Evolutionary conservation across 2,797 vertebrate genomes (phyloP).

Genomic region (Mormyrops boulengeri): DNA sequence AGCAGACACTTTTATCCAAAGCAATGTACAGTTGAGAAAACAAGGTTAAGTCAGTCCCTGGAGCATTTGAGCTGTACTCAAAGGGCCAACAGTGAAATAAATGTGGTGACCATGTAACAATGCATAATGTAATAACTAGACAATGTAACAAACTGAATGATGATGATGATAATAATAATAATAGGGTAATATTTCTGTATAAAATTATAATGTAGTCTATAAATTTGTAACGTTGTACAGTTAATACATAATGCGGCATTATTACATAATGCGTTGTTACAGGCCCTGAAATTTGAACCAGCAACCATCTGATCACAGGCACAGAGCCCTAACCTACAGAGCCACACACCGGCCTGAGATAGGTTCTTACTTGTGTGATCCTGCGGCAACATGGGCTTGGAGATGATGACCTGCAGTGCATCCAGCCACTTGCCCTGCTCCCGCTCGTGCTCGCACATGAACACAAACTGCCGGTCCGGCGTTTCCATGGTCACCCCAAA

Average conservation of each 20-base stretch:
- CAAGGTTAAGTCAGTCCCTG: background rate
- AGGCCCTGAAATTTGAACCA: background rate
- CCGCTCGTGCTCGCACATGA: conserved; percentile 75
- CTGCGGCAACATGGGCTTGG: conserved; percentile 64
- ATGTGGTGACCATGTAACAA: background rate
- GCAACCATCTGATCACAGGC: background rate
- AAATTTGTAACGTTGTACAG: background rate
- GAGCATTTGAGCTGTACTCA: background rate
- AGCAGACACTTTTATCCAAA: background rate
- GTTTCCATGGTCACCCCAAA: conserved; percentile 69
- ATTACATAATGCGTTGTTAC: background rate
- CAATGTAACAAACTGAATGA: background rate
- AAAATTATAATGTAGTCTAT: background rate
- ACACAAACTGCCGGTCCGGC: conserved; percentile 70
- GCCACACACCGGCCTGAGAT: background rate
- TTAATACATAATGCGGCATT: background rate
- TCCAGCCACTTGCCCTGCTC: conserved; percentile 82
- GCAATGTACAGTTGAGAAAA: background rate
- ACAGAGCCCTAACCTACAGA: background rate
- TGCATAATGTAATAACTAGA: background rate
- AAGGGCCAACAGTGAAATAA: background rate
- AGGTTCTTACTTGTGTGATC: conserved; percentile 56
- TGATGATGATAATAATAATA: background rate
- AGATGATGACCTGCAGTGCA: conserved; percentile 64
- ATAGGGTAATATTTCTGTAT: background rate